Percentiles rank a stretch among this genome's conserved stretches.
phyloP scores from a whole-genome alignment of 2,113 vertebrate species.

The Cheilinus undulatus region DNA sequence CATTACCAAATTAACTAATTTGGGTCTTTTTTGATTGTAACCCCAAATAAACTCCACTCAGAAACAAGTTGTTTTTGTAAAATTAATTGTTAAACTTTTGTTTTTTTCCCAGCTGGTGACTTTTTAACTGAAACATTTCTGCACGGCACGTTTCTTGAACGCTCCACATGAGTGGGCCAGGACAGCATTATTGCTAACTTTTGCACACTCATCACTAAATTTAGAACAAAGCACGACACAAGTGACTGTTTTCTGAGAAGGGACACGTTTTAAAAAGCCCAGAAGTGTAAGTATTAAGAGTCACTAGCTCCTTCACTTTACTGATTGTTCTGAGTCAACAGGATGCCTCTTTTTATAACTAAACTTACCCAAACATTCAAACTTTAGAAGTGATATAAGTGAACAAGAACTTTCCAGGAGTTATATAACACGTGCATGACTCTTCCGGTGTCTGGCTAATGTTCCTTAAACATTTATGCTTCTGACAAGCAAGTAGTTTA shows the following conservation, averaged over 20 bases:
- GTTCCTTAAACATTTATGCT: conserved; percentile 49
- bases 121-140: conserved; percentile 27
- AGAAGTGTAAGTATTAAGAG: too few relatives aligned
- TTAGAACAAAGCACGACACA: not conserved
- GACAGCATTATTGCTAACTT: not conserved
- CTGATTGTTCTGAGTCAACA: conserved; percentile 13
- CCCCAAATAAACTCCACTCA: too few relatives aligned
- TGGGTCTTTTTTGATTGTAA: too few relatives aligned
- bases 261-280: too few relatives aligned
- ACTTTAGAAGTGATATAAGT: not conserved
- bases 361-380: not conserved
- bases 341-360: not conserved
- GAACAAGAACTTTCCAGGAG: not conserved
- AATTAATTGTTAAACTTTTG: not conserved
- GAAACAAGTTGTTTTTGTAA: conserved; percentile 5
- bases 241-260: too few relatives aligned
- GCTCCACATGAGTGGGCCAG: not conserved
- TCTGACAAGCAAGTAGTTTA: conserved; percentile 4
- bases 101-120: conserved; percentile 1
- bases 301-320: conserved; percentile 1
- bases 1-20: too few relatives aligned
- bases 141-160: not conserved
- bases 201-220: not conserved
- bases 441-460: conserved; percentile 26
- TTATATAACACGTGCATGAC: not conserved